phyloP scores from a whole-genome alignment of 2,113 vertebrate species.

The Triplophysa tibetana region DNA sequence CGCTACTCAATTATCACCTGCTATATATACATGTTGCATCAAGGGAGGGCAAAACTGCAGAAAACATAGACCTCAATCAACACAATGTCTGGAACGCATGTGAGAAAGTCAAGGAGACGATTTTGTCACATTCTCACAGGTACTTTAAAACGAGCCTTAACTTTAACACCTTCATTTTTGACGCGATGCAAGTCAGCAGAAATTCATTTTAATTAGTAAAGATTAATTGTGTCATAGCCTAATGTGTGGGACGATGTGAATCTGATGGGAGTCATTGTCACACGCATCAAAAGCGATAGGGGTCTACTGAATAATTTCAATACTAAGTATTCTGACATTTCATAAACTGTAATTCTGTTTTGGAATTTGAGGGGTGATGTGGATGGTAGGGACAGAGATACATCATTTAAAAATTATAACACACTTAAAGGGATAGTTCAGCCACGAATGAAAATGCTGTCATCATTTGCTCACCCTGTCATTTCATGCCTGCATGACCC shows the following conservation, averaged over 20 bases:
- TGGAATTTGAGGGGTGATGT: too few species aligned
- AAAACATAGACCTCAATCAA: conserved; percentile 53
- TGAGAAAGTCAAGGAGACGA: conserved; percentile 66
- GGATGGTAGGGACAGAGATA: too few species aligned
- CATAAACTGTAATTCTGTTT: too few species aligned
- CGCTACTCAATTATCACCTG: conserved; percentile 77
- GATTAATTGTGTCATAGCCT: conserved; percentile 10
- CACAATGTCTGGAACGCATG: conserved; percentile 72
- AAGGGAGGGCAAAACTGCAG: conserved; percentile 45
- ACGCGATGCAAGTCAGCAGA: conserved; percentile 24
- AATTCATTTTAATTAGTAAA: conserved; percentile 15
- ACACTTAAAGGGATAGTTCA: too few species aligned
- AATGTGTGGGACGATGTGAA: conserved; percentile 21
- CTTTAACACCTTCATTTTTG: conserved; percentile 45
- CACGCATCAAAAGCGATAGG: conserved; percentile 20
- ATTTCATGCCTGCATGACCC: too few species aligned
- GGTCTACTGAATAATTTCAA: conserved; percentile 24
- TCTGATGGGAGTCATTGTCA: conserved; percentile 1
- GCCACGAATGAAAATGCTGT: too few species aligned
- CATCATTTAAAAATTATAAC: too few species aligned
- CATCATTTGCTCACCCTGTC: too few species aligned
- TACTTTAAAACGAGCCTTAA: conserved; percentile 29
- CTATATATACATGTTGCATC: conserved; percentile 68
- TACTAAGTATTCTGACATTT: background rate
- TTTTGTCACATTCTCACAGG: conserved; percentile 50